Percentiles rank a stretch among this genome's conserved stretches.
phyloP scores from a whole-genome alignment of 2,888 invertebrate species.

The Amiota communis region DNA sequence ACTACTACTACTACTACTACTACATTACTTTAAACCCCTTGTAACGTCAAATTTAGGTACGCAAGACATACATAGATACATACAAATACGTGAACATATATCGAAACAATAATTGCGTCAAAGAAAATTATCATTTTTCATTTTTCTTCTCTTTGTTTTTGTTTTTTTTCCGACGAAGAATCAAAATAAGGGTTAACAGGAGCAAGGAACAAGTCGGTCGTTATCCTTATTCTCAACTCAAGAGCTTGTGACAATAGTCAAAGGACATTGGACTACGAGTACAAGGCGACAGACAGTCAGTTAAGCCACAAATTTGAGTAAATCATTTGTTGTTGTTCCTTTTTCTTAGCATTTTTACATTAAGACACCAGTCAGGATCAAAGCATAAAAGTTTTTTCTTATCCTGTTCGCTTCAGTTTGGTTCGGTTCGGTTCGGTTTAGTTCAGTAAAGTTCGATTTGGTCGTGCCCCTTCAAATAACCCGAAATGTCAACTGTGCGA shows the following conservation, averaged over 20 bases:
- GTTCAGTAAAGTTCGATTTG: constrained; percentile 6
- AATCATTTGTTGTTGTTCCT: neutral
- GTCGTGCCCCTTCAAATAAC: constrained; percentile 45
- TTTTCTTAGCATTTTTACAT: neutral
- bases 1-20: constrained; percentile 43
- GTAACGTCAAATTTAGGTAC: constrained; percentile 26
- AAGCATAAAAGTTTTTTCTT: neutral
- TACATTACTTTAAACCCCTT: constrained; percentile 26
- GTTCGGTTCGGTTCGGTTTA: no score
- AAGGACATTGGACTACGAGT: constrained; percentile 39
- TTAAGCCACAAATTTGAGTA: constrained; percentile 20
- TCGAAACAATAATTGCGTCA: constrained; percentile 48
- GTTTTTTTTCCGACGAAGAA: neutral
- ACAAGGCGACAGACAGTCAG: constrained; percentile 32
- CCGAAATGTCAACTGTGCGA: constrained; percentile 52
- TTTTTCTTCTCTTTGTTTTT: constrained; percentile 43
- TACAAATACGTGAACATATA: neutral
- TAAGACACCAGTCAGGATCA: neutral
- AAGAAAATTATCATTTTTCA: constrained; percentile 66
- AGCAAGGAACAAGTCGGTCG: constrained; percentile 36
- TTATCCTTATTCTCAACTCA: constrained; percentile 36
- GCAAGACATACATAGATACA: constrained; percentile 15
- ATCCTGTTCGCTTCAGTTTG: no score
- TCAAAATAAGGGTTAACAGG: neutral
- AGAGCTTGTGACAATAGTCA: constrained; percentile 53